Evolutionary conservation across 2,888 invertebrate genomes (phyloP).

Genomic region (Cryptocheilus praepositus): DNA sequence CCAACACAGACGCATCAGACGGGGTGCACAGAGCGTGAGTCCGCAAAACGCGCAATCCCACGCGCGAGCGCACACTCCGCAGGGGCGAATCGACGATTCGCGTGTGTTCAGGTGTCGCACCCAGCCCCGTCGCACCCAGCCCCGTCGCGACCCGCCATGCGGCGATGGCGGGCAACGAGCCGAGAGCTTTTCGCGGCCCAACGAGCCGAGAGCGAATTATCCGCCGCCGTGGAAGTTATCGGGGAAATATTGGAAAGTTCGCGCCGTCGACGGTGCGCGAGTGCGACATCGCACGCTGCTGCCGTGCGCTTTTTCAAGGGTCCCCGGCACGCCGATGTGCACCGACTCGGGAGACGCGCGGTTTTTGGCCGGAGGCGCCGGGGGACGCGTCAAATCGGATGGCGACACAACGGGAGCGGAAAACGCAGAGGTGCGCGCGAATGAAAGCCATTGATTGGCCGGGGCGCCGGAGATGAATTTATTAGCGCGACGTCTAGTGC

Average conservation of each 20-base stretch:
- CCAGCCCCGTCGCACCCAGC: slow-evolving; percentile 4
- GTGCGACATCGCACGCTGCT: no score
- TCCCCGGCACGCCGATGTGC: slow-evolving; percentile 28
- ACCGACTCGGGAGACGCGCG: slow-evolving; percentile 21
- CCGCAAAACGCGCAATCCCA: slow-evolving; percentile 45
- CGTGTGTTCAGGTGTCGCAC: slow-evolving; percentile 55
- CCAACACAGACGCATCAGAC: no score
- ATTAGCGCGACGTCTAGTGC: no score
- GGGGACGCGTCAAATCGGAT: slow-evolving; percentile 29
- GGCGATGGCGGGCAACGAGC: slow-evolving; percentile 52
- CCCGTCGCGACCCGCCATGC: slow-evolving; percentile 10
- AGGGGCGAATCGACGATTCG: slow-evolving; percentile 21
- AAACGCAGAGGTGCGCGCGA: no score
- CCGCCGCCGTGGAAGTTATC: slow-evolving; percentile 63
- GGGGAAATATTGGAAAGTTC: slow-evolving; percentile 61
- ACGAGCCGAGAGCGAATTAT: slow-evolving; percentile 66
- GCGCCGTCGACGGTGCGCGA: slow-evolving; percentile 32
- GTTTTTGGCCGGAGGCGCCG: slow-evolving; percentile 37
- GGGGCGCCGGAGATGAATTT: background rate
- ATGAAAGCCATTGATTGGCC: no score
- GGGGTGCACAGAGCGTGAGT: slow-evolving; percentile 31
- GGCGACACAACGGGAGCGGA: no score
- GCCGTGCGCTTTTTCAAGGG: background rate
- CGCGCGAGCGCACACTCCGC: slow-evolving; percentile 43
- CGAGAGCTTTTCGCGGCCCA: slow-evolving; percentile 66